These are phyloP conservation scores for Drosophila triauraria DNA, from an alignment of 1,140 invertebrate genomes.

Conservation along the genomic window DNA sequence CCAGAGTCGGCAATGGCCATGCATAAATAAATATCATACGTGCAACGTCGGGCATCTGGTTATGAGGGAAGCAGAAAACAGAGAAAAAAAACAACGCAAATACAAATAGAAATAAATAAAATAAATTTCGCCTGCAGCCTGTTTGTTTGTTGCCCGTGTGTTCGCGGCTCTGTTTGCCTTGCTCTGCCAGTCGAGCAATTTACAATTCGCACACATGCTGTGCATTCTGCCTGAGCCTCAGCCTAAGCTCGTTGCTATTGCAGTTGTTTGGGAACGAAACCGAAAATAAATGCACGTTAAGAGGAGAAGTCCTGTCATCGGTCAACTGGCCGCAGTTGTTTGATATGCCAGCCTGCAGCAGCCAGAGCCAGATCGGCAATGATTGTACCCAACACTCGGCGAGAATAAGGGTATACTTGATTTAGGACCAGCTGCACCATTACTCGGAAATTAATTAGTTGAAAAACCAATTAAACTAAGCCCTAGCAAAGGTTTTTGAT, in stretches of 20 bases:
- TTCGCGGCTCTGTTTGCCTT: slow-evolving; percentile 44
- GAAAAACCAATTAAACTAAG: not conserved
- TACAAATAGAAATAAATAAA: slow-evolving; percentile 65
- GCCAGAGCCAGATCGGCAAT: not conserved
- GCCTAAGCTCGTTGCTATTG: slow-evolving; percentile 19
- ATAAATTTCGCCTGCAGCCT: slow-evolving; percentile 66
- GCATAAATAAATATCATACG: slow-evolving; percentile 75
- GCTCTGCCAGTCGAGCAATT: slow-evolving; percentile 71
- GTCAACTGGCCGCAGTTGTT: slow-evolving; percentile 75
- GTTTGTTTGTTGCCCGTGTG: slow-evolving; percentile 65
- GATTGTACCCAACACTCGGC: not conserved
- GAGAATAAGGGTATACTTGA: not conserved
- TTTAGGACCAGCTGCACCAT: not conserved
- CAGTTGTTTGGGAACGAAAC: slow-evolving; percentile 67
- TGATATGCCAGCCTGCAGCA: slow-evolving; percentile 64
- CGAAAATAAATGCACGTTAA: slow-evolving; percentile 80
- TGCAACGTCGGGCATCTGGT: slow-evolving; percentile 41
- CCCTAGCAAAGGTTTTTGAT: not conserved
- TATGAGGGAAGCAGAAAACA: slow-evolving; percentile 57
- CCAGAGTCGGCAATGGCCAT: slow-evolving; percentile 40
- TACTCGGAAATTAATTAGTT: not conserved
- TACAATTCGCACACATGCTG: slow-evolving; percentile 82
- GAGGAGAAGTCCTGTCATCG: slow-evolving; percentile 71
- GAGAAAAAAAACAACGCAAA: slow-evolving; percentile 57
- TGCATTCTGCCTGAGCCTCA: slow-evolving; percentile 20